Base-by-base conservation (phyloP, 1,140 invertebrate genomes). In the Steinernema feltiae region DNA sequence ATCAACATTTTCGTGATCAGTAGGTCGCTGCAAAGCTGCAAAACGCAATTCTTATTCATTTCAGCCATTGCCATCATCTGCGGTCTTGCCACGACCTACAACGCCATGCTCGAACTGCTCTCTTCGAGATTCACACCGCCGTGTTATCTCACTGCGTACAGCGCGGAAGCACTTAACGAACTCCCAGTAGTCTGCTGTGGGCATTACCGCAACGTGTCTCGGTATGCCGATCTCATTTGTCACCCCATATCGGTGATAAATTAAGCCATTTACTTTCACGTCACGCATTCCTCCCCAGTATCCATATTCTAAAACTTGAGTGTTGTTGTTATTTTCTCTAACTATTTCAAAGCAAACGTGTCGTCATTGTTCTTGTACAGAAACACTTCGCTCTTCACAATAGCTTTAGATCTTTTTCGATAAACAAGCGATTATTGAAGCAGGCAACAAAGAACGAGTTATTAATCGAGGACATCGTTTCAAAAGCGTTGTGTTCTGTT, bases 31-130 rank as follows among this genome's bases (percentile, higher is more conserved):
- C 12, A 41, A 41, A 41, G 35, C 7, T 7, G 18, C 35, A 41
- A 18, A 41, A 18, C 53, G 15, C 24, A 3, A 63, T 27, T 3
- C 53, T 63, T 17, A 63, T 21, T 41, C 35, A 41, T 41, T 41
- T 18, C 18, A 63, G 53, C 53, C 12, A 27, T 63, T 27, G 15
- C 53, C 12, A 63, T 63, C 53, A 63, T 63, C 3, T 63, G 53
- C 53, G 53, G 53, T 63, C 24, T 63, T 3, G 53, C 53, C 3
- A 27, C 53, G 53, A 63, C 53, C 53, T 63, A 63, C 53, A 63
- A 21, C 24, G 12, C 53, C 12, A 3, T 63, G 15, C 24, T 15
- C 3, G 53, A 63, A 63, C 7, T 63, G 53, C 2, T 21, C 15
- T n/a, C 53, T 21, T 3, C 53, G 7, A 7, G 24, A 15, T 63